phyloP scores from a whole-genome alignment of 2,888 invertebrate genomes.

The Copidosoma aretas region DNA sequence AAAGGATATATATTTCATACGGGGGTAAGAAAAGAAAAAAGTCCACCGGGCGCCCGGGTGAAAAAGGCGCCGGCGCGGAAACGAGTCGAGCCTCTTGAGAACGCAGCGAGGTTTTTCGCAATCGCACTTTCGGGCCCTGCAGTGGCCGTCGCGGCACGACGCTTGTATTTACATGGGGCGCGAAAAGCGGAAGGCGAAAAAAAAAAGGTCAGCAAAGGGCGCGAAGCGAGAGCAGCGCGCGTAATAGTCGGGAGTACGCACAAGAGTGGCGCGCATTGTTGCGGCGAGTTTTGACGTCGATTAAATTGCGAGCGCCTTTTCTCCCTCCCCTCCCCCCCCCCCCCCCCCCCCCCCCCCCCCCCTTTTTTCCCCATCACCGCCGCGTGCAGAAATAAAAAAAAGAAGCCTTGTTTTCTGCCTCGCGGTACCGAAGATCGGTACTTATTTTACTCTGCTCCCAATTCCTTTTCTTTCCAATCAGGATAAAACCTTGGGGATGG shows the following conservation, averaged over 20 bases:
- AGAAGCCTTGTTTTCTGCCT: too few relatives aligned
- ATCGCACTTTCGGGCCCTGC: constrained; percentile 10
- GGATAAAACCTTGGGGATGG: too few relatives aligned
- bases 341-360: too few relatives aligned
- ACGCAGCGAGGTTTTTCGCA: constrained; percentile 10
- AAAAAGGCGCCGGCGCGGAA: not conserved
- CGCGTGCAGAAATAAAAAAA: too few relatives aligned
- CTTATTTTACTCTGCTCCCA: not conserved
- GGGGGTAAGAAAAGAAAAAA: not conserved
- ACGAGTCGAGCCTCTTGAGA: not conserved
- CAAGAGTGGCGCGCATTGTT: constrained; percentile 6
- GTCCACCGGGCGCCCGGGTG: not conserved
- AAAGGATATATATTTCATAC: not conserved
- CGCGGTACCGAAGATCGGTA: too few relatives aligned
- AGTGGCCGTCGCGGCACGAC: not conserved
- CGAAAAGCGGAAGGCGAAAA: not conserved
- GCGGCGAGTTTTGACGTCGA: constrained; percentile 27
- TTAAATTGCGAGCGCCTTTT: constrained; percentile 22
- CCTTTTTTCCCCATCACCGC: too few relatives aligned
- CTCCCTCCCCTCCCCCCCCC: not conserved
- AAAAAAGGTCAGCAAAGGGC: not conserved
- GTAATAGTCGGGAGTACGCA: constrained; percentile 26
- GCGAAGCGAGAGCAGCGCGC: constrained; percentile 4
- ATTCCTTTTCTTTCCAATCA: too few relatives aligned
- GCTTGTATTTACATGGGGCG: not conserved